phyloP scores from a whole-genome alignment of 2,888 invertebrate species.

The Entomobrya proxima region DNA sequence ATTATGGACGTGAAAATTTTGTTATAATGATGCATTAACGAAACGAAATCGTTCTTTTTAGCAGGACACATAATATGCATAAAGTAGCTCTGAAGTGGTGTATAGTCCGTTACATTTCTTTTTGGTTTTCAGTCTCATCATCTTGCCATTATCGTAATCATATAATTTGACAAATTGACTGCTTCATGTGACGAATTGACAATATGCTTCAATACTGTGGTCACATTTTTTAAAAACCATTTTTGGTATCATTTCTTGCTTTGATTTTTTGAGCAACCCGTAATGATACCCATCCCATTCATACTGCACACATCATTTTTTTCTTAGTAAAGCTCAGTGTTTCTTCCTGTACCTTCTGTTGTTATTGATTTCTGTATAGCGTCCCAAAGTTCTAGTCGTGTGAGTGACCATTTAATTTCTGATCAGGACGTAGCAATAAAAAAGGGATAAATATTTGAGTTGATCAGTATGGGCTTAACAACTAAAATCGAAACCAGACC shows the following conservation, averaged over 20 bases:
- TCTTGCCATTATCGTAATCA: constrained; percentile 27
- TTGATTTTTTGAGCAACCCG: neutral
- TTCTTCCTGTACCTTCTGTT: neutral
- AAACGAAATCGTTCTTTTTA: too few relatives aligned
- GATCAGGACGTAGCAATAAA: neutral
- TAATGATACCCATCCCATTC: too few relatives aligned
- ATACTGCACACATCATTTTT: neutral
- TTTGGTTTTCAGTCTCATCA: constrained; percentile 31
- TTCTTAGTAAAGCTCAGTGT: neutral
- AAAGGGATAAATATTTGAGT: neutral
- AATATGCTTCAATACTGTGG: constrained; percentile 24
- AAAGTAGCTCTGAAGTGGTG: neutral
- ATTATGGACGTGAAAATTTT: too few relatives aligned
- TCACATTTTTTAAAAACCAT: constrained; percentile 32
- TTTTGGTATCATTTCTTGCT: constrained; percentile 7
- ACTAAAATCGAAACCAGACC: neutral
- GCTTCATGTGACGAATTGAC: constrained; percentile 56
- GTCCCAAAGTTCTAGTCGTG: neutral
- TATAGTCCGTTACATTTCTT: neutral
- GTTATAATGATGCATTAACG: too few relatives aligned
- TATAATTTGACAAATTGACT: constrained; percentile 28
- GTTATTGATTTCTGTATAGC: neutral
- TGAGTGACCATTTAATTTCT: constrained; percentile 19
- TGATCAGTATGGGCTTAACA: neutral
- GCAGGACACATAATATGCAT: neutral